Conservation (phyloP, 2,797 vertebrate species). For the Catharus ustulatus region DNA sequence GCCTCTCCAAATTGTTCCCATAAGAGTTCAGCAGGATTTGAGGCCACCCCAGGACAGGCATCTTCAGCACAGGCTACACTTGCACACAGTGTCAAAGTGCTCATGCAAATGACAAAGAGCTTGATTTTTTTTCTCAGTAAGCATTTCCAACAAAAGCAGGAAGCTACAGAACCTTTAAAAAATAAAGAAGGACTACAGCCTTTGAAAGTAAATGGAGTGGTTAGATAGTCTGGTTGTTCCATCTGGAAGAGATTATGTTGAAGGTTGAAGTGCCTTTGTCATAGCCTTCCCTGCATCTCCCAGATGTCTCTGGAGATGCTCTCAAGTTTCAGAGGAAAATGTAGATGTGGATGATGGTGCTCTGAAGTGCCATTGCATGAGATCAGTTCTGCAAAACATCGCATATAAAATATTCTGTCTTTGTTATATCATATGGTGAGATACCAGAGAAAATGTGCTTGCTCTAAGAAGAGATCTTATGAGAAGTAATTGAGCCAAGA, state of each 20-base stretch:
- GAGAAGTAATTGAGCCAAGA: not conserved
- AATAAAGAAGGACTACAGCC: not conserved
- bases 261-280: not conserved
- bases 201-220: not conserved
- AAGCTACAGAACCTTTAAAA: not conserved
- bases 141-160: not conserved
- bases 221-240: not conserved
- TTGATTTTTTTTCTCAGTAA: not conserved
- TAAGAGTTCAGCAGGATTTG: not conserved
- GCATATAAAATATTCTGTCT: not conserved
- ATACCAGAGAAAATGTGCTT: not conserved
- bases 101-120: not conserved
- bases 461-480: not conserved
- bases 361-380: not conserved
- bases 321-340: not conserved
- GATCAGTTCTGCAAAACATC: not conserved
- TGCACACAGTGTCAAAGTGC: not conserved
- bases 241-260: not conserved
- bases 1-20: not conserved
- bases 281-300: not conserved
- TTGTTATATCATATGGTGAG: not conserved
- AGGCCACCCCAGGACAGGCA: not conserved
- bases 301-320: not conserved
- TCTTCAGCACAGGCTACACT: not conserved
- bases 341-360: accelerated